Percentiles rank a stretch among this genome's conserved stretches.
Evolutionary conservation across 2,888 invertebrate genomes (phyloP).

Genomic region (Caenorhabditis uteleia): DNA sequence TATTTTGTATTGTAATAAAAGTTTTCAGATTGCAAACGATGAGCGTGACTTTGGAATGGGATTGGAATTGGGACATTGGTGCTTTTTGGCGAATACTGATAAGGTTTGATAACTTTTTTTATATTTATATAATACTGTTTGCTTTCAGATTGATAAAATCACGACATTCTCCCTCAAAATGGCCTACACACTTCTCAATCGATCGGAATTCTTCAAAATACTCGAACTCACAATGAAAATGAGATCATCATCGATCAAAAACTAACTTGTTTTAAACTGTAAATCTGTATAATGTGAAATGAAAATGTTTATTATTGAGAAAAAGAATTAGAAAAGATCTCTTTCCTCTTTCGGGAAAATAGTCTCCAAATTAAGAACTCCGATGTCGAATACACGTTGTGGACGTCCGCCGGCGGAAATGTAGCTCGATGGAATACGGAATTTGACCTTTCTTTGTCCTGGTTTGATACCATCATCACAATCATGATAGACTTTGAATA

Average conservation of each 20-base stretch:
- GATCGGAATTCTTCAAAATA: not conserved
- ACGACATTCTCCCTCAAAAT: slow-evolving; percentile 2
- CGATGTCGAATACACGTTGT: slow-evolving; percentile 52
- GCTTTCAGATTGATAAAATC: not conserved
- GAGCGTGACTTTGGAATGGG: slow-evolving; percentile 92
- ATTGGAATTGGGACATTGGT: slow-evolving; percentile 84
- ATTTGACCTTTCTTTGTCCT: slow-evolving; percentile 59
- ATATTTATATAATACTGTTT: too few species aligned
- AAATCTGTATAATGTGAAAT: not conserved
- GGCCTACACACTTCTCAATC: slow-evolving; percentile 1
- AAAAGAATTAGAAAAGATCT: slow-evolving; percentile 49
- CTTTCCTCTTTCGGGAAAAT: slow-evolving; percentile 65
- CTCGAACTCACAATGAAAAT: slow-evolving; percentile 2
- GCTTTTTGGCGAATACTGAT: slow-evolving; percentile 75
- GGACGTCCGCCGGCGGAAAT: slow-evolving; percentile 51
- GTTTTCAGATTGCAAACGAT: slow-evolving; percentile 84
- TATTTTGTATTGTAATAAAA: not conserved
- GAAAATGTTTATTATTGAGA: not conserved
- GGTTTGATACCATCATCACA: slow-evolving; percentile 61
- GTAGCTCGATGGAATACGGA: slow-evolving; percentile 55
- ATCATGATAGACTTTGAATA: slow-evolving; percentile 62
- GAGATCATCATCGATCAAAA: too few species aligned
- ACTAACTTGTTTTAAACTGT: not conserved
- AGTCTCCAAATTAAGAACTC: slow-evolving; percentile 64
- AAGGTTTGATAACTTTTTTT: not conserved